Percentiles rank a stretch among this genome's conserved stretches.
Evolutionary conservation across 1,140 invertebrate genomes (phyloP).

Genomic region (Sinonovacula constricta): DNA sequence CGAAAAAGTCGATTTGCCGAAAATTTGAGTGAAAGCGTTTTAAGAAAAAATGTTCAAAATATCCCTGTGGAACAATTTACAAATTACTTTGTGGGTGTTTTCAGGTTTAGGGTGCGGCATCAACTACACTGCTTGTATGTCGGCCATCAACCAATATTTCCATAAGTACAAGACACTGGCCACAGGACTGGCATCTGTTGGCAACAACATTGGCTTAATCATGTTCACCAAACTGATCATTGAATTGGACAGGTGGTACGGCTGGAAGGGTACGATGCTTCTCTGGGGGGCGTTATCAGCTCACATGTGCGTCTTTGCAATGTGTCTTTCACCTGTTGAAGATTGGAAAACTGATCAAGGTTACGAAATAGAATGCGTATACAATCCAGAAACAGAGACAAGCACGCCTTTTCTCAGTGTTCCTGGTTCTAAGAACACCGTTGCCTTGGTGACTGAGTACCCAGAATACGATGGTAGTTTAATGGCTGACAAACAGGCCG

Average conservation of each 20-base stretch:
- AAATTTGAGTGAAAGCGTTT: too few species aligned
- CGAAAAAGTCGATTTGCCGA: too few species aligned
- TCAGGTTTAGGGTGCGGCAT: neutral
- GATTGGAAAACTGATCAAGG: too few species aligned
- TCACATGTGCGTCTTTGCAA: neutral
- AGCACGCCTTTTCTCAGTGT: too few species aligned
- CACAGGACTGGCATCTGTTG: neutral
- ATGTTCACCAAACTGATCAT: neutral
- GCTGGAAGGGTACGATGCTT: neutral
- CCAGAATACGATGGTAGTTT: too few species aligned
- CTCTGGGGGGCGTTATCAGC: neutral
- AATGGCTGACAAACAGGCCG: too few species aligned
- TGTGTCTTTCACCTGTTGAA: neutral
- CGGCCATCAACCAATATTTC: neutral
- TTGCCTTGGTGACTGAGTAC: too few species aligned
- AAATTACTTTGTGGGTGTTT: too few species aligned
- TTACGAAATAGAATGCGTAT: too few species aligned
- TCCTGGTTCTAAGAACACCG: neutral
- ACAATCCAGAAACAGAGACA: too few species aligned
- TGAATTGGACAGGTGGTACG: neutral
- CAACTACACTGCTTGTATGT: neutral
- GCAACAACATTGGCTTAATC: neutral
- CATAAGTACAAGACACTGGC: neutral
- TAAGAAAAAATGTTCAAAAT: too few species aligned
- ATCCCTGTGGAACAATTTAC: too few species aligned